Conservation (phyloP, 2,113 vertebrate genomes). For the Ranitomeya variabilis region DNA sequence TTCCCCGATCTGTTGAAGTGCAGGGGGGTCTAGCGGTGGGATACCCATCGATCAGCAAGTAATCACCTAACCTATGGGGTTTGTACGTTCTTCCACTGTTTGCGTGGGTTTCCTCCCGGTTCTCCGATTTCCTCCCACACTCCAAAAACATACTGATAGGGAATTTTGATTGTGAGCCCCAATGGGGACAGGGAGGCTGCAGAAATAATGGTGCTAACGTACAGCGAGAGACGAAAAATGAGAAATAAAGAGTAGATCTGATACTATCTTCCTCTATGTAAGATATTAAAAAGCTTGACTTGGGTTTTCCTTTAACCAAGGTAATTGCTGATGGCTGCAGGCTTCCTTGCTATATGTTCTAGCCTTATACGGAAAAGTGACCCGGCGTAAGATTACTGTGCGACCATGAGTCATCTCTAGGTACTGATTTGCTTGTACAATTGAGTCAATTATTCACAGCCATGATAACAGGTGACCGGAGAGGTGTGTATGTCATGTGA, state of each 20-base stretch:
- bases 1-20: too few relatives aligned
- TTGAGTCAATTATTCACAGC: conserved; percentile 13
- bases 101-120: too few relatives aligned
- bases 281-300: background rate
- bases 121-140: too few relatives aligned
- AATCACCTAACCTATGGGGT: too few relatives aligned
- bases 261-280: background rate
- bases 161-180: too few relatives aligned
- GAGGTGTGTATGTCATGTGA: background rate
- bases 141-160: too few relatives aligned
- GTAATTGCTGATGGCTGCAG: background rate
- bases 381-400: background rate
- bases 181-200: too few relatives aligned
- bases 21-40: too few relatives aligned
- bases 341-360: background rate
- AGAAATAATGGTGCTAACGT: too few relatives aligned
- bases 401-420: background rate
- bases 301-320: background rate
- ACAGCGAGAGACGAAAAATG: too few relatives aligned
- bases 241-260: background rate
- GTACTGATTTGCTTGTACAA: conserved; percentile 9
- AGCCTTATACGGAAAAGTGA: conserved; percentile 23
- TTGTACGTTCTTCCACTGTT: too few relatives aligned
- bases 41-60: too few relatives aligned
- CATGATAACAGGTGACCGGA: background rate